These are phyloP conservation scores for Rhingia campestris DNA, from an alignment of 2,888 invertebrate species.

Conservation along the genomic window DNA sequence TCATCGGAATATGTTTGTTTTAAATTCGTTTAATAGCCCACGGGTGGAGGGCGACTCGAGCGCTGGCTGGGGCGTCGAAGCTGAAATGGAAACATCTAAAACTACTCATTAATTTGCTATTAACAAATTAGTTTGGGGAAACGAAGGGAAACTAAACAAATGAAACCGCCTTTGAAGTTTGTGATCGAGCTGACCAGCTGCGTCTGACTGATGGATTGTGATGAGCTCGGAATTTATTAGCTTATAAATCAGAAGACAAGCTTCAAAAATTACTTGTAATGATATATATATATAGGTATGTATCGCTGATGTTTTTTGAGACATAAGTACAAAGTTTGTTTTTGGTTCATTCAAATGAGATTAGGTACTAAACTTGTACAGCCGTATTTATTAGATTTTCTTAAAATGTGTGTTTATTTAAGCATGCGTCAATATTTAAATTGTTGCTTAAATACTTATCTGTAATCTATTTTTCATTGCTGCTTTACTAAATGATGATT, in stretches of 20 bases:
- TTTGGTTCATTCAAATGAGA: no score
- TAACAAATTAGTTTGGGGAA: conserved; percentile 71
- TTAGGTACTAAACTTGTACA: no score
- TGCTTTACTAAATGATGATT: no score
- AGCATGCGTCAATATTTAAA: no score
- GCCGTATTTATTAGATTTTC: no score
- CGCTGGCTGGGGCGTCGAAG: conserved; percentile 40
- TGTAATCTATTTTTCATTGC: no score
- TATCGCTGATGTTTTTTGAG: no score
- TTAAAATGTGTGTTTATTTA: no score
- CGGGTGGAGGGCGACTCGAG: conserved; percentile 36
- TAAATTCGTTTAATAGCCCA: conserved; percentile 60
- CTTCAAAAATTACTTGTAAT: conserved; percentile 25
- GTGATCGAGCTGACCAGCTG: background rate
- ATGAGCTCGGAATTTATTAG: conserved; percentile 52
- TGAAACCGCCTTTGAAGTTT: conserved; percentile 57
- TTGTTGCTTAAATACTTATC: no score
- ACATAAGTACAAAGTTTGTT: no score
- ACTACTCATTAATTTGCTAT: conserved; percentile 70
- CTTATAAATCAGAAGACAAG: conserved; percentile 50
- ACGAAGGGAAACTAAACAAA: conserved; percentile 62
- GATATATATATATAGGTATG: conserved; percentile 3
- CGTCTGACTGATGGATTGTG: conserved; percentile 56
- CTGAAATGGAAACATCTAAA: conserved; percentile 70
- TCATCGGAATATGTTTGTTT: conserved; percentile 72